Conservation (phyloP, 2,888 invertebrate species). For the Apodemia mormo region DNA sequence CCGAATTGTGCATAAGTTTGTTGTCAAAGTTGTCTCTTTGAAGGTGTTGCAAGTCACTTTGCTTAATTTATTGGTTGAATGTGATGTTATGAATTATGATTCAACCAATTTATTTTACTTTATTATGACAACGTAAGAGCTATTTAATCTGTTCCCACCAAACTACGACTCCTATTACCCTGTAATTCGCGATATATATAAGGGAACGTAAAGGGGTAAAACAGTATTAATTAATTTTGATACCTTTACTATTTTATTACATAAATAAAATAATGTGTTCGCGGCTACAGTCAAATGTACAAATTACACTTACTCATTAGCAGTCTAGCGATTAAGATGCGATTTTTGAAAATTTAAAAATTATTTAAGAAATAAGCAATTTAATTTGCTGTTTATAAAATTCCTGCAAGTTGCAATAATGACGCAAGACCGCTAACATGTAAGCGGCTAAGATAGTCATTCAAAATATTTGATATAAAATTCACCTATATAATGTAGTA, state of each 20-base stretch:
- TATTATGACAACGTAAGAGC: conserved; percentile 23
- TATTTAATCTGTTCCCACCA: conserved; percentile 41
- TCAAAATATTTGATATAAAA: conserved; percentile 37
- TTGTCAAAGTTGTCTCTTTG: too few species aligned
- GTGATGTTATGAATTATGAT: too few species aligned
- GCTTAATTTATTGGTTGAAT: too few species aligned
- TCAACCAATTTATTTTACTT: too few species aligned
- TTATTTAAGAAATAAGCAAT: not conserved
- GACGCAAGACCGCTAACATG: conserved; percentile 9
- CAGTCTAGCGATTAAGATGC: conserved; percentile 7
- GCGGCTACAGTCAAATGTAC: conserved; percentile 33
- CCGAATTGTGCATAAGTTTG: too few species aligned
- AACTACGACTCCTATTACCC: conserved; percentile 45
- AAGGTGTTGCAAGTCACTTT: too few species aligned
- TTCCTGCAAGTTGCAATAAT: not conserved
- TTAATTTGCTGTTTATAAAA: not conserved
- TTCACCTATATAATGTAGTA: conserved; percentile 46
- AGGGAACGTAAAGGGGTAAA: conserved; percentile 60
- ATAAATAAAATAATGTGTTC: conserved; percentile 46
- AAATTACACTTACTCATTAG: conserved; percentile 28
- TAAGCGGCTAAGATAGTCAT: conserved; percentile 7
- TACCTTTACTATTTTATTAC: conserved; percentile 55
- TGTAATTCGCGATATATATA: conserved; percentile 38
- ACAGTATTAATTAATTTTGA: conserved; percentile 78
- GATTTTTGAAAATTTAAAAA: not conserved